Base-by-base conservation (phyloP, 2,888 invertebrate species). In the Galeopsomyia nigrocyanea region DNA sequence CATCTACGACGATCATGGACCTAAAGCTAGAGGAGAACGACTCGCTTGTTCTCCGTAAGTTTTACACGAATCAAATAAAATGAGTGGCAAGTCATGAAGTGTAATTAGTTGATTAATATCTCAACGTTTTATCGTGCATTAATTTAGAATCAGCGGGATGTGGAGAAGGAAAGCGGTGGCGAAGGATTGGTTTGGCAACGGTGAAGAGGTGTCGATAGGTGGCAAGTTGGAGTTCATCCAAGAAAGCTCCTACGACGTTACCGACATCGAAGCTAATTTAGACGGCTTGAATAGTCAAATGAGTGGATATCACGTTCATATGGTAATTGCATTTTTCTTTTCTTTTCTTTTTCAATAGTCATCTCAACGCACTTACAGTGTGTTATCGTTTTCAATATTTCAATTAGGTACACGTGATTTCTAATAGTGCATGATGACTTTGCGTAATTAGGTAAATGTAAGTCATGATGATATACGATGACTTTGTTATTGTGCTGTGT, bases 161-260 rank as follows among this genome's bases (percentile, higher is more conserved):
- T 92, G 92, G 80, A 90, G 94, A 9, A 90, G 94, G 71, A 96
- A 96, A 87, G 95, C 93, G 0, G 95, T 96, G 0, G 93, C 92
- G 0, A 92, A 91, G 79, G 94, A 95, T 81, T 96, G 96, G 96
- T 95, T 94, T 86, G 93, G 94, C 6, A 95, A 95, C 86, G 94
- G 94, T 0, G 89, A 90, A 73, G 86, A 87, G 0, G 86, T 91
- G 50, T 86, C 89, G 0, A 88, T 94, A 21, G 90, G 89, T 80
- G 96, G 96, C 13, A 92, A 92, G 85, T 86, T 96, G 22, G 95
- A 96, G 87, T 90, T 96, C 78, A 89, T 92, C 53, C 96, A 97
- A 87, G 94, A 95, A 87, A 93, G 94, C 0, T 93, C 94, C 86
- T 96, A 95, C 81, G 95, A 96, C 84, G 87, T 93, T 66, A 94